Evolutionary conservation across 2,888 invertebrate species (phyloP).

Genomic region (Embidobia sp.): DNA sequence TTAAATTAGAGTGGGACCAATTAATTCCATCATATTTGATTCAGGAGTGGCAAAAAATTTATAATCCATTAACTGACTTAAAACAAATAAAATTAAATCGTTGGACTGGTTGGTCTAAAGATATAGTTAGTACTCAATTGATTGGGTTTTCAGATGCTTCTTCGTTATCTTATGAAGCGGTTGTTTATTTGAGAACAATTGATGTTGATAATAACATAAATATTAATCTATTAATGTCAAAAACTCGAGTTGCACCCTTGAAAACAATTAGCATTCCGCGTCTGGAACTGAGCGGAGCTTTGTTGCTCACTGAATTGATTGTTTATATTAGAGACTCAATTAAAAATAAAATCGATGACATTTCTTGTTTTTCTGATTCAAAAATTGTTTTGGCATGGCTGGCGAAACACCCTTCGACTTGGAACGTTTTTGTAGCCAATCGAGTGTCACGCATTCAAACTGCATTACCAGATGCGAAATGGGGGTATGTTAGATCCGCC

Average conservation of each 20-base stretch:
- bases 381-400: background rate
- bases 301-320: background rate
- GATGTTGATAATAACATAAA: background rate
- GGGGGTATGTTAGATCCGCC: background rate
- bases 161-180: background rate
- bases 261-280: constrained; percentile 3
- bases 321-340: background rate
- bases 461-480: background rate
- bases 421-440: constrained; percentile 12
- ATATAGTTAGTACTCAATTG: background rate
- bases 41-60: background rate
- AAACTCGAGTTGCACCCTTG: background rate
- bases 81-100: background rate
- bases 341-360: background rate
- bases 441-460: background rate
- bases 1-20: background rate
- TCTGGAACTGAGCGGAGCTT: constrained; percentile 2
- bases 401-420: background rate
- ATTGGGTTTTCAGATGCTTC: constrained; percentile 14
- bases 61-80: background rate
- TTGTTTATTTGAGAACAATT: background rate
- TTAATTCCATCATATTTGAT: background rate
- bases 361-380: background rate
- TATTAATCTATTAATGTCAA: background rate
- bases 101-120: background rate